Evolutionary conservation across 2,797 vertebrate species (phyloP), one percentile per base, ranked within the genome.

Genomic region (Leucoraja ocellata): DNA sequence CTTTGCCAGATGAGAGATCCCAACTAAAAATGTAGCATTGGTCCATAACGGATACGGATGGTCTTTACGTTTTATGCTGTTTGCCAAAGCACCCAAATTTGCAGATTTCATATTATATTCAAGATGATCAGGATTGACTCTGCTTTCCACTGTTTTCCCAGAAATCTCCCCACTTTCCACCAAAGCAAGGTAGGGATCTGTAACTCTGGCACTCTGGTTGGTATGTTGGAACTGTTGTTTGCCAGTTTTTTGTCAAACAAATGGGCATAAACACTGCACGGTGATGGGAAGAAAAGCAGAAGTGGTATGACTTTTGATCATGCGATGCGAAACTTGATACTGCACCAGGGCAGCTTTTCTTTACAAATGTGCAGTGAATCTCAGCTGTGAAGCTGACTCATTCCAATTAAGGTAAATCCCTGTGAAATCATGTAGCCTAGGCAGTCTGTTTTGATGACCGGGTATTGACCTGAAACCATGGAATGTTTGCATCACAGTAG

Each of bases 321-420:
- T 32, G 28, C 23, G 54, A 28, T 83, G 46, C 23, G 11, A 54
- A 21, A 83, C 54, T 86, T 65, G n/a, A n/a, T 63, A n/a, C 13
- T 18, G 83, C 1, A 13, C 28, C 76, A 78, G n/a, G n/a, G 76
- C 10, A 7, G n/a, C 10, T 63, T 86, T 86, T 18, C 14, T n/a
- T 84, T 28, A 6, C 28, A 63, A 83, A 86, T n/a, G 58, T 32
- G 11, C 16, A 63, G 11, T 65, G 83, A n/a, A 86, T n/a, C 54
- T 65, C 11, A 14, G 83, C 83, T 86, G 58, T 86, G 83, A 86
- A 86, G 58, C 61, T 86, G 83, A 32, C 58, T 86, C 13, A 86
- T 65, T 86, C 83, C 25, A 86, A 86, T 86, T 86, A n/a, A 86
- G 83, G 58, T 86, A 86, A 86, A 63, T 63, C 54, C 68, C 58